Percentiles rank a stretch among this genome's conserved stretches.
phyloP scores from a whole-genome alignment of 2,113 vertebrate species.

The Aspiorhynchus laticeps region DNA sequence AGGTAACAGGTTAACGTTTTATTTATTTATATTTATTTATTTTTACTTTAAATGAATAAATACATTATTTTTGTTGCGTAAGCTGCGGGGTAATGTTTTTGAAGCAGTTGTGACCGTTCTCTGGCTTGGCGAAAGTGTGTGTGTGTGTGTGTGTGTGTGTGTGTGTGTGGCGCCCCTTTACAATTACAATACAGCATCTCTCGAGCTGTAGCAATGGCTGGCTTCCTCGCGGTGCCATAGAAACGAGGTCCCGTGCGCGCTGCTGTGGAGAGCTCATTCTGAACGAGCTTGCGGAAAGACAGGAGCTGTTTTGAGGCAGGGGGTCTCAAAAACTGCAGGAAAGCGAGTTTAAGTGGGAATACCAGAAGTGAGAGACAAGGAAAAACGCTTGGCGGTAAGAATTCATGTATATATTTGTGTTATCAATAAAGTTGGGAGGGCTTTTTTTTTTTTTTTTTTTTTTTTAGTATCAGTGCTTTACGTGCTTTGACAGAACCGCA shows the following conservation, averaged over 20 bases:
- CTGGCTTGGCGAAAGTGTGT: neutral
- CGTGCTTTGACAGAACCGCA: constrained; percentile 13
- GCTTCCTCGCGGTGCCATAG: constrained; percentile 54
- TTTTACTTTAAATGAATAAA: neutral
- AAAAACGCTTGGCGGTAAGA: constrained; percentile 28
- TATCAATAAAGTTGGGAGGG: constrained; percentile 20
- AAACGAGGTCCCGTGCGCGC: constrained; percentile 50
- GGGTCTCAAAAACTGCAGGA: constrained; percentile 1
- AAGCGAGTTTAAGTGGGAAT: constrained; percentile 33
- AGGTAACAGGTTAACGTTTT: neutral
- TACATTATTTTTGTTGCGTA: neutral
- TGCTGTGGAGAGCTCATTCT: constrained; percentile 48
- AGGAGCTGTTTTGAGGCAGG: constrained; percentile 22
- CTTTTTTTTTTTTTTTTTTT: constrained; percentile 3
- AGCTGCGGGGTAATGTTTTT: neutral
- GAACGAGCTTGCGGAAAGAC: constrained; percentile 34
- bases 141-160: neutral
- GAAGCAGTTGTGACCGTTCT: neutral
- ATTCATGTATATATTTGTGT: neutral
- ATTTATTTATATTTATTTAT: neutral
- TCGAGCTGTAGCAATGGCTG: constrained; percentile 42
- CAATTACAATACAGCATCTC: constrained; percentile 44
- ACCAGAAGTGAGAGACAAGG: neutral
- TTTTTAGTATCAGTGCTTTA: neutral
- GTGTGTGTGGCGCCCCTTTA: constrained; percentile 23